Base-by-base conservation (phyloP, 1,140 invertebrate genomes). In the Dryas iulia region DNA sequence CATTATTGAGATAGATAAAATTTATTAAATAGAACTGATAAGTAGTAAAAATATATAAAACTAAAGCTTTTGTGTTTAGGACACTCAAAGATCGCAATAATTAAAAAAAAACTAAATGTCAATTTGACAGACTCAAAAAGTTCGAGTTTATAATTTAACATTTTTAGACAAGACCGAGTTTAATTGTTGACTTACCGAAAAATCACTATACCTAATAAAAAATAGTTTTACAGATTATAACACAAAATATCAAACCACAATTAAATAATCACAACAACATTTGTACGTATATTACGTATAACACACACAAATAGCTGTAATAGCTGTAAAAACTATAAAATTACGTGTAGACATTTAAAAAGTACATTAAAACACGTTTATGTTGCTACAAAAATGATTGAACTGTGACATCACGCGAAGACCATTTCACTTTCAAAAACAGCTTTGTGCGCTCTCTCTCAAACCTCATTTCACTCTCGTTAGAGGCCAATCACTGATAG, bases 361-460 rank as follows among this genome's bases (percentile, higher is more conserved):
- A 47, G 39, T 0, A 47, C 10, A 24, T 31, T 23, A 28, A 62
- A 62, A 66, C 72, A 56, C 52, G 59, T 73, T 70, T 33, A 8
- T 24, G n/a, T 47, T 25, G 52, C n/a, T 18, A 52, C 26, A 28
- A 18, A 47, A 58, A 64, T 33, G 58, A 59, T 14, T 23, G 54
- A 25, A 57, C 47, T 73, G 75, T 83, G 78, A 82, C 83, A 78
- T 82, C 79, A 86, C 78, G 68, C 57, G 64, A 77, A 75, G 77
- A 70, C 64, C 76, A 72, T 85, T 85, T 89, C 84, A 86, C 85
- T 87, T 89, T 89, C 83, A 74, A 82, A 75, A 74, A 71, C 61
- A 58, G 53, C 66, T 47, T 47, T 60, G 60, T 24, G 21, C 35
- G 58, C 58, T 69, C 77, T 80, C 84, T 77, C 79, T 79, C 77